Evolutionary conservation across 2,888 invertebrate species (phyloP).

Genomic region (Lithophane socia): DNA sequence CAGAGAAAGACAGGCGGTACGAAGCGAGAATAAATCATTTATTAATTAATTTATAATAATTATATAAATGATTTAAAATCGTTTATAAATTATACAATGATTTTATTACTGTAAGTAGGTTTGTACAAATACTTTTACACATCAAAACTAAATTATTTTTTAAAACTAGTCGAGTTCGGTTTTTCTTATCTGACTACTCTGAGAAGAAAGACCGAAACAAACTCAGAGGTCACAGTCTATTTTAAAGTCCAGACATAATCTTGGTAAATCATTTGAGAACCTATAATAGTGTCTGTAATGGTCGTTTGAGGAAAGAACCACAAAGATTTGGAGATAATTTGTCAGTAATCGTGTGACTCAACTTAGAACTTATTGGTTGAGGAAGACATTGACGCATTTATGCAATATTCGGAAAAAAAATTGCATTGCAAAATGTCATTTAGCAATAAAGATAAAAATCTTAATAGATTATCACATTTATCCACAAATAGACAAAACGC

Average conservation of each 20-base stretch:
- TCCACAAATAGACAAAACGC: neutral
- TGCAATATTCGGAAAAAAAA: neutral
- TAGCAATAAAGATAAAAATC: constrained; percentile 9
- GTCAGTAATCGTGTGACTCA: neutral
- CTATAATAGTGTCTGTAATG: too few species aligned
- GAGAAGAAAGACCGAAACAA: too few species aligned
- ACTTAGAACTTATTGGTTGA: neutral
- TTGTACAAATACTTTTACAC: too few species aligned
- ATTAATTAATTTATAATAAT: neutral
- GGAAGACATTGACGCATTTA: neutral
- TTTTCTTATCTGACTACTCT: too few species aligned
- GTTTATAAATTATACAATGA: too few species aligned
- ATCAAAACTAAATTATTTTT: too few species aligned
- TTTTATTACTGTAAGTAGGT: neutral
- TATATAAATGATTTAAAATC: neutral
- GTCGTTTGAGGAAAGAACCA: neutral
- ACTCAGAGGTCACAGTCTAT: too few species aligned
- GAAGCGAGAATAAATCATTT: neutral
- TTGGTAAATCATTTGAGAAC: too few species aligned
- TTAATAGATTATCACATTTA: neutral
- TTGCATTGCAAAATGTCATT: too few species aligned
- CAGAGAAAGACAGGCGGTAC: constrained; percentile 24
- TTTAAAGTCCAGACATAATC: too few species aligned
- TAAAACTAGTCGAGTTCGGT: too few species aligned
- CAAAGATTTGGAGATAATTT: neutral